These are phyloP conservation scores for Cetonia aurata DNA, from an alignment of 2,888 invertebrate species.

Conservation along the genomic window DNA sequence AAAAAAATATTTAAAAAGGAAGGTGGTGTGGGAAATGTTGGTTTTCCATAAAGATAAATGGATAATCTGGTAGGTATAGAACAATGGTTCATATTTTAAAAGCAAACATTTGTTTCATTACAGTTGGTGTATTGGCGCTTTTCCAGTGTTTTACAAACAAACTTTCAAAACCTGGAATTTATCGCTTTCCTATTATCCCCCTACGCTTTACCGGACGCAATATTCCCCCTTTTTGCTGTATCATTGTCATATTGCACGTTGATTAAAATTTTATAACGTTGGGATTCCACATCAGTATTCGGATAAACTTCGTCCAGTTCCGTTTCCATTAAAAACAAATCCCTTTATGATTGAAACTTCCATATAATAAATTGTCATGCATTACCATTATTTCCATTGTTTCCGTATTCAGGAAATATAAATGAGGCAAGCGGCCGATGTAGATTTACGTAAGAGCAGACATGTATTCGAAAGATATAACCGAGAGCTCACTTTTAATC, in stretches of 20 bases:
- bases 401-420: neutral
- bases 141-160: constrained; percentile 7
- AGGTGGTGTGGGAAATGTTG: too few species aligned
- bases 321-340: constrained; percentile 29
- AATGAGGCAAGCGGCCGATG: too few species aligned
- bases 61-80: too few species aligned
- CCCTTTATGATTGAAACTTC: constrained; percentile 13
- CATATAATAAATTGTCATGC: constrained; percentile 5
- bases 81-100: too few species aligned
- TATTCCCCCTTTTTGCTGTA: constrained; percentile 3
- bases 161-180: constrained; percentile 16
- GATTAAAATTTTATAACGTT: constrained; percentile 33
- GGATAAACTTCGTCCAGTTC: constrained; percentile 17
- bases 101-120: too few species aligned
- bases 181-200: constrained; percentile 30
- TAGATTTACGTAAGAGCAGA: too few species aligned
- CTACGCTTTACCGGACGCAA: constrained; percentile 21
- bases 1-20: too few species aligned
- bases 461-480: too few species aligned
- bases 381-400: neutral
- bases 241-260: constrained; percentile 19
- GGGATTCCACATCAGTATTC: constrained; percentile 20
- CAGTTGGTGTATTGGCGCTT: neutral
- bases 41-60: too few species aligned
- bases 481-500: too few species aligned